phyloP scores from a whole-genome alignment of 2,888 invertebrate species.

The Trachelus troglodyta region DNA sequence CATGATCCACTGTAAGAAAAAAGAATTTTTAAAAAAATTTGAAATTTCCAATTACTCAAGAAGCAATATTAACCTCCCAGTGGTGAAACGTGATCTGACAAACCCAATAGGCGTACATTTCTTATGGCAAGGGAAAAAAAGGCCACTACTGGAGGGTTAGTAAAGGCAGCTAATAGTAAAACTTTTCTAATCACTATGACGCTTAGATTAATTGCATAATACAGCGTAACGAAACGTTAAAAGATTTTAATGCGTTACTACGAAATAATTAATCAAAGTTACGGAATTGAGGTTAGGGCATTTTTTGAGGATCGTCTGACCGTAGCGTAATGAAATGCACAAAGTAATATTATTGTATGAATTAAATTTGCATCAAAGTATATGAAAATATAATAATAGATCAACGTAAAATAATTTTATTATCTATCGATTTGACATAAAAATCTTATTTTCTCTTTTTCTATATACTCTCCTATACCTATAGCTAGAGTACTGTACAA shows the following conservation, averaged over 20 bases:
- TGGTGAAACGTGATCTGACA: neutral
- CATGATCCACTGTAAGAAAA: conserved; percentile 45
- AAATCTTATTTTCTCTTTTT: neutral
- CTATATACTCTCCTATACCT: neutral
- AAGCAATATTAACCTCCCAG: neutral
- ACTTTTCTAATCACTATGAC: neutral
- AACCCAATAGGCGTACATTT: neutral
- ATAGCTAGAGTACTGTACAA: neutral
- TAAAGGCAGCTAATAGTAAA: neutral
- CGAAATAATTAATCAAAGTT: neutral
- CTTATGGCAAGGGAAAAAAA: neutral
- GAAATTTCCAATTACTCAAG: neutral
- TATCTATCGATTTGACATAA: neutral
- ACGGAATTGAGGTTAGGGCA: neutral
- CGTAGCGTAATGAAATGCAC: neutral
- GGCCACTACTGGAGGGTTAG: neutral
- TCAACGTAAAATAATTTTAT: neutral
- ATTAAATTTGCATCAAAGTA: neutral
- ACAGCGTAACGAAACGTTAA: neutral
- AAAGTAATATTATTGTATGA: neutral
- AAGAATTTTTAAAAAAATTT: neutral
- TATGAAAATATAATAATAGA: neutral
- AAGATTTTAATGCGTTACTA: neutral
- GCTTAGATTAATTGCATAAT: neutral
- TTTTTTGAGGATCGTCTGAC: neutral